Conservation (phyloP, 2,888 invertebrate species). For the Drosophila conformis region DNA sequence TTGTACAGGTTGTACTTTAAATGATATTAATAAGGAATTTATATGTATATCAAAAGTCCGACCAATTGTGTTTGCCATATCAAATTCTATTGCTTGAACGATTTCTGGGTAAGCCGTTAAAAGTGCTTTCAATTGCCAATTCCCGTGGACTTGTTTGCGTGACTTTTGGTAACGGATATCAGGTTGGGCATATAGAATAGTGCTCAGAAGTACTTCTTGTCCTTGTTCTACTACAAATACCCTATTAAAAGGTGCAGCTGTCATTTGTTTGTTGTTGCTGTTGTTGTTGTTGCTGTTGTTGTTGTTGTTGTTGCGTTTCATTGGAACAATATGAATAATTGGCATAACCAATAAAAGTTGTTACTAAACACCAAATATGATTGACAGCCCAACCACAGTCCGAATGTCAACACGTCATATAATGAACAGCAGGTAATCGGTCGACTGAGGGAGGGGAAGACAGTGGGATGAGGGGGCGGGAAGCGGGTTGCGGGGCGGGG, state of each 20-base stretch:
- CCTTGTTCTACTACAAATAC: slow-evolving; percentile 21
- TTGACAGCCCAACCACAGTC: slow-evolving; percentile 62
- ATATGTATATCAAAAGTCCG: not conserved
- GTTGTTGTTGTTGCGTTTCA: slow-evolving; percentile 46
- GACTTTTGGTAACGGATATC: slow-evolving; percentile 50
- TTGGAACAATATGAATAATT: slow-evolving; percentile 78
- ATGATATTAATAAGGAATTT: not conserved
- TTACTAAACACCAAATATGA: slow-evolving; percentile 66
- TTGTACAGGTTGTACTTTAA: not conserved
- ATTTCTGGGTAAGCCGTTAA: slow-evolving; percentile 27
- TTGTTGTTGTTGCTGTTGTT: not conserved
- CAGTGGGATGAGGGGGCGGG: too few relatives aligned
- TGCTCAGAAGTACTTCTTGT: slow-evolving; percentile 6
- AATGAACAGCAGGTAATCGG: slow-evolving; percentile 57
- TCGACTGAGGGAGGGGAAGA: not conserved
- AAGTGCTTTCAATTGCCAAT: slow-evolving; percentile 14
- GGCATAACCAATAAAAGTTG: slow-evolving; percentile 66
- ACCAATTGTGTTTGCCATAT: not conserved
- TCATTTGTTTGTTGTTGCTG: slow-evolving; percentile 18
- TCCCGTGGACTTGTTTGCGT: slow-evolving; percentile 44
- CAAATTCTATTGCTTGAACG: not conserved
- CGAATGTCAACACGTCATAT: slow-evolving; percentile 75
- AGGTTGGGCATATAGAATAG: not conserved
- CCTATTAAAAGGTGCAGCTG: slow-evolving; percentile 64
- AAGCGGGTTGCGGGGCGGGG: not conserved